A percentile compares a stretch with the other conserved stretches of the same genome.
Evolutionary conservation across 2,797 vertebrate genomes (phyloP).

Genomic region (Ispidina lecontei): DNA sequence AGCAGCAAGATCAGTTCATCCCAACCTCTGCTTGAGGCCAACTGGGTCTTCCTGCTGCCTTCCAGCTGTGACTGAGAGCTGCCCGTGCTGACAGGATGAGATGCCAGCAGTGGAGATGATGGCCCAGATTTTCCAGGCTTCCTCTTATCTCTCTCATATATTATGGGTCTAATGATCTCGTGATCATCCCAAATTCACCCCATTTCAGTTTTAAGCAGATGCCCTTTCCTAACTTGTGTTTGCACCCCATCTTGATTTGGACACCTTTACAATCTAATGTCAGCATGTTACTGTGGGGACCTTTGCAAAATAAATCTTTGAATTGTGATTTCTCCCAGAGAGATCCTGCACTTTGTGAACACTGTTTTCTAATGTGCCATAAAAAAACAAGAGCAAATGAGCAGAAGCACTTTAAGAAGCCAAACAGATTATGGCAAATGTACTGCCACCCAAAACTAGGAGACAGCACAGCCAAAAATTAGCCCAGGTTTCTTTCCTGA

Average conservation of each 20-base stretch:
- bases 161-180: neutral
- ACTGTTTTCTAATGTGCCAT: rapidly evolving
- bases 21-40: neutral
- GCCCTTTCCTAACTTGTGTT: neutral
- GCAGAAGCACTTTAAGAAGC: neutral
- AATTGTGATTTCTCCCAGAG: neutral
- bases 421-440: neutral
- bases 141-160: neutral
- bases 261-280: neutral
- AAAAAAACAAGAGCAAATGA: neutral
- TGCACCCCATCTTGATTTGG: neutral
- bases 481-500: neutral
- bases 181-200: neutral
- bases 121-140: neutral
- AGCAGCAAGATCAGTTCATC: neutral
- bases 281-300: neutral
- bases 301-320: neutral
- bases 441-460: neutral
- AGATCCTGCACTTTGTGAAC: neutral
- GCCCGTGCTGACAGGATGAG: neutral
- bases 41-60: neutral
- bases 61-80: neutral
- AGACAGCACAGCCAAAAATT: neutral
- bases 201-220: neutral
- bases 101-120: neutral